These are phyloP conservation scores for Melikaiella ostensackeni DNA, from an alignment of 2,888 invertebrate species.

Conservation along the genomic window DNA sequence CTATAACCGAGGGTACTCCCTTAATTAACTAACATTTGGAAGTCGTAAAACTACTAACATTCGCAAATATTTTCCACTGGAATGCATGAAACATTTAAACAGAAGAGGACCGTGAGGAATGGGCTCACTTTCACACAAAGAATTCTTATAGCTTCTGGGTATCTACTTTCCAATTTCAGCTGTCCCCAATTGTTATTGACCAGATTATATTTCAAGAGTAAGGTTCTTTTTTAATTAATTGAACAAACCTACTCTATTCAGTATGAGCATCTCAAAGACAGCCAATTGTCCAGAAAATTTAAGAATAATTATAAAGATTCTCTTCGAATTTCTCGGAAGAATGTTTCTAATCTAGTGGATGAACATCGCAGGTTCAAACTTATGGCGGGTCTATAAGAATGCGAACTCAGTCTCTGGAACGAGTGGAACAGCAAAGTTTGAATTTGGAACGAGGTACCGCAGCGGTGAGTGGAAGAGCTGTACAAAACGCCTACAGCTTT, in stretches of 20 bases:
- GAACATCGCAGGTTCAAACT: conserved; percentile 81
- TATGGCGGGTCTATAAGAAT: conserved; percentile 90
- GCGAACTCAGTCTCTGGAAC: conserved; percentile 87
- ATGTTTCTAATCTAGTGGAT: conserved; percentile 37
- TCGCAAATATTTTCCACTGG: neutral
- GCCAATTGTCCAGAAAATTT: conserved; percentile 60
- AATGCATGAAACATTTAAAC: neutral
- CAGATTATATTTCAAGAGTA: neutral
- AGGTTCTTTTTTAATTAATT: neutral
- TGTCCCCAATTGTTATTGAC: neutral
- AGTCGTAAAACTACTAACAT: neutral
- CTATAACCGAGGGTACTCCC: no score
- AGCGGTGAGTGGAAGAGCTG: conserved; percentile 78
- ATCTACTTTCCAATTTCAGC: neutral
- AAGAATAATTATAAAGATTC: conserved; percentile 47
- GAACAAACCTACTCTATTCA: neutral
- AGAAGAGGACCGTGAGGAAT: conserved; percentile 68
- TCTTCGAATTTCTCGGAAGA: neutral
- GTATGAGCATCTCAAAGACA: neutral
- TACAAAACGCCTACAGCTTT: conserved; percentile 83
- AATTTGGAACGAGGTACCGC: conserved; percentile 67
- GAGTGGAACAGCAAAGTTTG: conserved; percentile 78
- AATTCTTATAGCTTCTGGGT: conserved; percentile 49
- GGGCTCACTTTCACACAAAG: conserved; percentile 69
- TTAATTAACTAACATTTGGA: no score